Conservation (phyloP, 2,888 invertebrate species). For the Euplexia lucipara region DNA sequence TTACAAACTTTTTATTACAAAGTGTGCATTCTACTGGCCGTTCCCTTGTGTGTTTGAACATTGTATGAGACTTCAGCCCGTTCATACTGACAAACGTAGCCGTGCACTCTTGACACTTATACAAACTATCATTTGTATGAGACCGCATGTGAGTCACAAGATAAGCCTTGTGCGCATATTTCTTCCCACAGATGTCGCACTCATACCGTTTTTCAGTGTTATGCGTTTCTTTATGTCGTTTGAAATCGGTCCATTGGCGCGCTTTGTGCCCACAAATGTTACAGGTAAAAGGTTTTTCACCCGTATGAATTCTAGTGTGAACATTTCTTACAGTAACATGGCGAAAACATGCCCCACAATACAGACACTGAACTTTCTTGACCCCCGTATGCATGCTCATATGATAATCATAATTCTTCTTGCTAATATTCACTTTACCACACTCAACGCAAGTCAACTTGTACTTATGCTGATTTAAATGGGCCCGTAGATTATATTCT, state of each 20-base stretch:
- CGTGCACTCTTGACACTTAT: conserved; percentile 58
- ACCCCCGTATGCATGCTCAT: conserved; percentile 67
- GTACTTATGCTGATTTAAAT: conserved; percentile 29
- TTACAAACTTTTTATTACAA: conserved; percentile 44
- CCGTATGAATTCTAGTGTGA: conserved; percentile 65
- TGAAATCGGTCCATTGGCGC: conserved; percentile 28
- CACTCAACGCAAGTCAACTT: conserved; percentile 47
- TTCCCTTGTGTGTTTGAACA: conserved; percentile 41
- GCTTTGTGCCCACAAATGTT: conserved; percentile 52
- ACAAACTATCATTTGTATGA: conserved; percentile 55
- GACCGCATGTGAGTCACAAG: conserved; percentile 52
- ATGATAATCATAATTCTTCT: conserved; percentile 42
- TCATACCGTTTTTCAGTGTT: conserved; percentile 30
- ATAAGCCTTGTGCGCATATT: conserved; percentile 41
- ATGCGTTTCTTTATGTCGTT: conserved; percentile 56
- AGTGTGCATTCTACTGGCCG: conserved; percentile 35
- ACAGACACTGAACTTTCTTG: conserved; percentile 67
- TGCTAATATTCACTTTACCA: conserved; percentile 5
- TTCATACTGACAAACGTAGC: background rate
- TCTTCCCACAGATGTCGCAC: conserved; percentile 65
- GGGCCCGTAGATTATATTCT: conserved; percentile 2
- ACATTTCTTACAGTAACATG: background rate
- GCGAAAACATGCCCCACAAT: conserved; percentile 68
- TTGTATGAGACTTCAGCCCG: conserved; percentile 33
- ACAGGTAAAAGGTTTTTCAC: conserved; percentile 61